These are phyloP conservation scores for Xestia ashworthii DNA, from an alignment of 2,888 invertebrate species.

Conservation along the genomic window DNA sequence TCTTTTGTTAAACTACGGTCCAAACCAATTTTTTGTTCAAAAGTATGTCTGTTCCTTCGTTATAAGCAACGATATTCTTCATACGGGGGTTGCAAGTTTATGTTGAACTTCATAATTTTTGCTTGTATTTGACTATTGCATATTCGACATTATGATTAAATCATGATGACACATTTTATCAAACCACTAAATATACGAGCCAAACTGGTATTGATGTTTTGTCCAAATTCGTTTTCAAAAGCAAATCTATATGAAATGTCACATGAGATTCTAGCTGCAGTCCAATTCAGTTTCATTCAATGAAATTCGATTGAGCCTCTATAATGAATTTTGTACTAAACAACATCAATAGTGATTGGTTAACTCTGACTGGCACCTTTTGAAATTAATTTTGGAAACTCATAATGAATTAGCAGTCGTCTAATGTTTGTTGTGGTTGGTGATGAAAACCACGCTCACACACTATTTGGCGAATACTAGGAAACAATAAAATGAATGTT, in stretches of 20 bases:
- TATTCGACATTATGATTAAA: neutral
- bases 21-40: neutral
- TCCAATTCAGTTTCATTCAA: conserved; percentile 9
- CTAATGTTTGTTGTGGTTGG: neutral
- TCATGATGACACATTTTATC: neutral
- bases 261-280: conserved; percentile 2
- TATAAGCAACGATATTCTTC: neutral
- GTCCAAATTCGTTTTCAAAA: conserved; percentile 16
- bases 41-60: neutral
- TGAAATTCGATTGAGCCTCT: conserved; percentile 1
- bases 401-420: neutral
- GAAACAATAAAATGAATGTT: neutral
- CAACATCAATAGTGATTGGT: neutral
- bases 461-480: neutral
- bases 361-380: neutral
- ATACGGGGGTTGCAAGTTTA: neutral
- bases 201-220: neutral
- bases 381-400: conserved; percentile 6
- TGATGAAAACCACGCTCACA: neutral
- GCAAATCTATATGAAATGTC: conserved; percentile 22
- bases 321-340: conserved; percentile 21
- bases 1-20: neutral
- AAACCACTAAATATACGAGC: neutral
- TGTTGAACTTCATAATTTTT: neutral
- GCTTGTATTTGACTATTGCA: neutral